A percentile compares a stretch with the other conserved stretches of the same genome.
Evolutionary conservation across 2,797 vertebrate species (phyloP).

Genomic region (Hypotaenidia okinawae): DNA sequence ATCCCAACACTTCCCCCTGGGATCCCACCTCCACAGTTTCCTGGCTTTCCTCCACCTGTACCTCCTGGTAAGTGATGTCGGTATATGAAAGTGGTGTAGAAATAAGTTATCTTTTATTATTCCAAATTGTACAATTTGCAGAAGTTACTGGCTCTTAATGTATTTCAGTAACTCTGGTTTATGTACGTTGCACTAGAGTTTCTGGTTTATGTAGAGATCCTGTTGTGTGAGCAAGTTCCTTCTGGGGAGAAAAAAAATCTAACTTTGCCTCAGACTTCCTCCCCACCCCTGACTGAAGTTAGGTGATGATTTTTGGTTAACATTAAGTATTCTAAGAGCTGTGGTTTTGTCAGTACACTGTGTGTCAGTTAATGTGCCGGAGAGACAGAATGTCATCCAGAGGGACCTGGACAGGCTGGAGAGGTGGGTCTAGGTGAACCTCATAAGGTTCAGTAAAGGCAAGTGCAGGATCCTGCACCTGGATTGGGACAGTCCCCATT

Average conservation of each 20-base stretch:
- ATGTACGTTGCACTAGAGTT: not conserved
- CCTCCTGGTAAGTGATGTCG: constrained; percentile 83
- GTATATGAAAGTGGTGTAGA: not conserved
- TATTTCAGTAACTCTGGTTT: not conserved
- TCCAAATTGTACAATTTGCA: not conserved
- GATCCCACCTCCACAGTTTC: constrained; percentile 95
- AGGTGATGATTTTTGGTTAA: not conserved
- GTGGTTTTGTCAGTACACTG: not conserved
- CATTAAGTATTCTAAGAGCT: not conserved
- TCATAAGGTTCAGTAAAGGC: too few relatives aligned
- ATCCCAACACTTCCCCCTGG: constrained; percentile 92
- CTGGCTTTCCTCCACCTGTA: constrained; percentile 92
- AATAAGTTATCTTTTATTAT: not conserved
- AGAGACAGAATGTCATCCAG: too few relatives aligned
- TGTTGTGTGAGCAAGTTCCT: not conserved
- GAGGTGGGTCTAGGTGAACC: too few relatives aligned
- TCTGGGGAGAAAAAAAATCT: not conserved
- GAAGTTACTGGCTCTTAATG: not conserved
- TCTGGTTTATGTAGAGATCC: not conserved
- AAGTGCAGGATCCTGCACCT: too few relatives aligned
- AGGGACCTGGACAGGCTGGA: too few relatives aligned
- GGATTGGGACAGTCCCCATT: too few relatives aligned
- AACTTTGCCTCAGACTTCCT: not conserved
- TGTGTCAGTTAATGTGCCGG: too few relatives aligned
- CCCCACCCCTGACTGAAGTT: not conserved